Evolutionary conservation across 2,113 vertebrate genomes (phyloP), one percentile per base, ranked within the genome.

Genomic region (Cyanoderma ruficeps): DNA sequence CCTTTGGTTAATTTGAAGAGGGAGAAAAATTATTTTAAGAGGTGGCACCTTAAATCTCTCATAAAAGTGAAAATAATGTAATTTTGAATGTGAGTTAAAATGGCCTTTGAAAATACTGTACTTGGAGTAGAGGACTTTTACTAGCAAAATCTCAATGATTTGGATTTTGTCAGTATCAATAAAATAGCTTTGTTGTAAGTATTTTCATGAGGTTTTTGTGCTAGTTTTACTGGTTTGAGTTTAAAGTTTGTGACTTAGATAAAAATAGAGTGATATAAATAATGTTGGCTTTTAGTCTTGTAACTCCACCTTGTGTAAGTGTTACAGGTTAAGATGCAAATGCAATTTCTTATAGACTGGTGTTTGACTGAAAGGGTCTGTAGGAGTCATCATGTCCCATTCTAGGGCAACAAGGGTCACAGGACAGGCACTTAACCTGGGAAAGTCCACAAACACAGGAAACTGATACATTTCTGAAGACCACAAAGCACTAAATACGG

Each of bases 311-410:
- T n/a, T 89, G 15, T 4, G 0, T 69, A 6, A 20, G 7, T 68
- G 30, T 64, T 57, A 15, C 6, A 74, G 31, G 21, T 49, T 16
- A 25, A 35, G 5, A 9, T 63, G 27, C 70, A 46, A 77, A 70
- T 41, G 17, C 14, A n/a, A 2, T 85, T 84, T 50, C 13, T 49
- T 53, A 3, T 17, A 42, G 49, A 30, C 35, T 65, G 13, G 9
- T 55, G 9, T 71, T 57, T 63, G 30, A 33, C 31, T 67, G 33
- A 79, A 65, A 41, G 11, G 3, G 7, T 60, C 44, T 0, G 0
- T 71, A 7, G 0, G 7, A 59, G 47, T 76, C 7, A 3, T 63
- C 2, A 5, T 30, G 23, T 59, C 53, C 12, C 5, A 3, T 75
- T 82, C 11, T 59, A n/a, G 37, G 28, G 21, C 21, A 70, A 24